Evolutionary conservation across 2,888 invertebrate species (phyloP), one percentile per base, ranked within the genome.

Genomic region (Anthophora plumipes): DNA sequence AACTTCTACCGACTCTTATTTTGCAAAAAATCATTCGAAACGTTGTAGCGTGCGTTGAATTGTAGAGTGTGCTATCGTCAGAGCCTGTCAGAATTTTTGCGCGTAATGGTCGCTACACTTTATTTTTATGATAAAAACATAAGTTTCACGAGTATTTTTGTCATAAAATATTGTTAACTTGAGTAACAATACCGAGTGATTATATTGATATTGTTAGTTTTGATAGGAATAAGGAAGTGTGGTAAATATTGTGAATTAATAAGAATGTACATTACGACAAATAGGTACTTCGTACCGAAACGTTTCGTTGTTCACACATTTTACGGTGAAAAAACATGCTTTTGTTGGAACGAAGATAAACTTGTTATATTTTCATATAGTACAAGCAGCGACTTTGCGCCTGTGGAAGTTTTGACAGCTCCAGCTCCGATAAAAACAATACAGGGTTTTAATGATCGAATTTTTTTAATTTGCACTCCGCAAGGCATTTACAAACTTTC

Each of bases 401-500:
- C 54, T 6, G 25, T 22, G 0, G 14, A 55, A 12, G 22, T 71
- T 52, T 11, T 89, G 12, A 80, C 61, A 22, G 84, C 91, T 7
- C 93, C 93, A 2, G 78, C 63, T 9, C 25, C 77, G 5, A 88
- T 93, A 37, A 90, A 85, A 74, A 84, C 77, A 5, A 74, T 93
- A 50, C 87, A 86, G 52, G 85, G 84, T 55, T 91, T 89, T 55
- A 64, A 67, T 8, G 82, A 85, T 25, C 85, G 92, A 77, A 80
- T 90, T 31, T 93, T 91, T 66, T 43, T 92, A 7, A 71, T 91
- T 14, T 92, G 92, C 70, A 54, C 55, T 9, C 92, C 93, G 0
- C 55, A 61, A 20, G 93, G 92, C 14, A 75, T 89, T 59, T 92
- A 91, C 46, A 92, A 93, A 82, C 50, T 92, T 4, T 86, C 87